Evolutionary conservation across 2,113 vertebrate species (phyloP), one percentile per base, ranked within the genome.

Genomic region (Pterocles burchelli): DNA sequence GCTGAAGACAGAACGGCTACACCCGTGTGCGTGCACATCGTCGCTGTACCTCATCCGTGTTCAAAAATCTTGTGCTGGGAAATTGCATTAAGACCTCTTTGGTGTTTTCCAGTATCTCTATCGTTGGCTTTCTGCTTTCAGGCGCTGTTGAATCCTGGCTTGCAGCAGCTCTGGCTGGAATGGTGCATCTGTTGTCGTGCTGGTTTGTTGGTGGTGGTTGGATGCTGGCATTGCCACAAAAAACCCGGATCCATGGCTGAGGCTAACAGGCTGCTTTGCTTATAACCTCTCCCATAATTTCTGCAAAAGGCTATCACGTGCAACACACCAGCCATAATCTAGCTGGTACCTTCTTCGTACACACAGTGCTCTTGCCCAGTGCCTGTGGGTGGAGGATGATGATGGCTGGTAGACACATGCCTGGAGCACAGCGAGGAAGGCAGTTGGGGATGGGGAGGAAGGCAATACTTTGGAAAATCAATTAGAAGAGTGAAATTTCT

Each of bases 41-140:
- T 80, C 29, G 2, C 68, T 31, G 54, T 36, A 0, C 1, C 20
- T 2, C 6, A 25, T 9, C 89, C 10, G 0, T 22, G 28, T 7
- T 49, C 71, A 75, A 15, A 70, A 68, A 29, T 26, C 57, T 67
- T 29, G 3, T 4, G 9, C n/a, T 57, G 74, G 71, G 55, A 87
- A 63, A 79, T 54, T 3, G 29, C 1, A 1, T 17, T 25, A 34
- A 61, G 43, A 80, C 46, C 55, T 89, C 43, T n/a, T n/a, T 7
- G 9, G 46, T 75, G 26, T 73, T 95, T 89, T 65, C 70, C 46
- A 65, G 33, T 22, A 14, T 31, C 38, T 67, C 43, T 61, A 0
- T 55, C 25, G 0, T 3, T 61, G 29, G 8, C 58, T 52, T 58
- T 52, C 59, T 79, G 87, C 7, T 11, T 94, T 89, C 67, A 26